Percentiles rank a stretch among this genome's conserved stretches.
phyloP scores from a whole-genome alignment of 2,113 vertebrate species.

The Lagopus leucura region DNA sequence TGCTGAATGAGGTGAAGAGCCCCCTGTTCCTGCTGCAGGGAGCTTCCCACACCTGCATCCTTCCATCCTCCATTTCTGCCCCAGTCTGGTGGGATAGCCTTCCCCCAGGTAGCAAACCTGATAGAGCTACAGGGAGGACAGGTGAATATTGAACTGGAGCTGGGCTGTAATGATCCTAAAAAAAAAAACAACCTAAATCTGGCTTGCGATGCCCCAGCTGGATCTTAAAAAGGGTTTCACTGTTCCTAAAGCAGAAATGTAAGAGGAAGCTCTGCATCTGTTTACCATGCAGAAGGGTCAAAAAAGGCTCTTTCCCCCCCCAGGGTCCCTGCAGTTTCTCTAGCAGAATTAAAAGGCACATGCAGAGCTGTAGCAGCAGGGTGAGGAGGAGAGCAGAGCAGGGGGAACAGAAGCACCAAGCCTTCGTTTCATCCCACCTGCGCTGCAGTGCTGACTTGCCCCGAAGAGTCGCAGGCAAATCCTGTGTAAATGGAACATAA shows the following conservation, averaged over 20 bases:
- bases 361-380: background rate
- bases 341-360: constrained; percentile 20
- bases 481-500: constrained; percentile 73
- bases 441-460: constrained; percentile 50
- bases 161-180: background rate
- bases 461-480: constrained; percentile 70
- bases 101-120: background rate
- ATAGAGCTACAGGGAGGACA: background rate
- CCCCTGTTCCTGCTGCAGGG: background rate
- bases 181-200: background rate
- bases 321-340: constrained; percentile 9
- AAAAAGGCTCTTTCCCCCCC: background rate
- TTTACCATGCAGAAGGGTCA: constrained; percentile 39
- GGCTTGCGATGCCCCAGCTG: background rate
- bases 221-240: constrained; percentile 4
- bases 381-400: background rate
- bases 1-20: fast-evolving
- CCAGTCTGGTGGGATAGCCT: background rate
- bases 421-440: constrained; percentile 41
- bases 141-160: background rate
- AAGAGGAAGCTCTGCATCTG: background rate
- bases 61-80: background rate
- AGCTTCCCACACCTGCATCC: background rate
- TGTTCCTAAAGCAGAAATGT: constrained; percentile 9
- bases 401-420: background rate